phyloP scores from a whole-genome alignment of 2,113 vertebrate genomes.

The Lepus americanus region DNA sequence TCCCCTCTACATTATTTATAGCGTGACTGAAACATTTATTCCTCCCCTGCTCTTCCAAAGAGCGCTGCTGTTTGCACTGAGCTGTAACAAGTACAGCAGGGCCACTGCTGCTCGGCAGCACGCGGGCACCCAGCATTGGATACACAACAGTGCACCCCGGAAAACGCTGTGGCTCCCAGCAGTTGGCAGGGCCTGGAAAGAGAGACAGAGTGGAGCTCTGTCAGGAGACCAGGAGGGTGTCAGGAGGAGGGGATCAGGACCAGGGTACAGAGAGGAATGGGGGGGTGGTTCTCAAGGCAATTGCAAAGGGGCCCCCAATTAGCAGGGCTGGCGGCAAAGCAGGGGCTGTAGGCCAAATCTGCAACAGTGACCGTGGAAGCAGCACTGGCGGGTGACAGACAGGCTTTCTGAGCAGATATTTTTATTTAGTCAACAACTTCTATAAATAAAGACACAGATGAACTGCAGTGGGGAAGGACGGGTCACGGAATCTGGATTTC shows the following conservation, averaged over 20 bases:
- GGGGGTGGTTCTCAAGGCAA: background rate
- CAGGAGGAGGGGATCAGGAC: background rate
- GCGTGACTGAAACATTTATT: constrained; percentile 94
- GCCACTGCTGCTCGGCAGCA: background rate
- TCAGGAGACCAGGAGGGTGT: background rate
- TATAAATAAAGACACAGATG: background rate
- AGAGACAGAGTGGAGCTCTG: background rate
- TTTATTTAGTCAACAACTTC: background rate
- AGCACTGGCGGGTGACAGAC: too few species aligned
- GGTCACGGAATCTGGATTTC: background rate
- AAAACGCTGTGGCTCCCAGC: constrained; percentile 41
- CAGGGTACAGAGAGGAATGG: background rate
- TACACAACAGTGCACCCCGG: constrained; percentile 42
- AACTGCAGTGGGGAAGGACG: background rate
- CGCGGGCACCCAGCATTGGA: background rate
- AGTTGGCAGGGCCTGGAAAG: background rate
- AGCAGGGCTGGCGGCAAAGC: background rate
- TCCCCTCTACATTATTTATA: constrained; percentile 94
- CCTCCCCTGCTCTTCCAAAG: constrained; percentile 84
- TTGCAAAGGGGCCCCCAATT: background rate
- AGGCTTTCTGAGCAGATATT: background rate
- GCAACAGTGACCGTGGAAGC: background rate
- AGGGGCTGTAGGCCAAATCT: background rate
- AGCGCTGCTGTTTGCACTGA: background rate
- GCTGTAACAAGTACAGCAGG: background rate